phyloP scores from a whole-genome alignment of 2,113 vertebrate genomes.

The Poecilia latipinna region DNA sequence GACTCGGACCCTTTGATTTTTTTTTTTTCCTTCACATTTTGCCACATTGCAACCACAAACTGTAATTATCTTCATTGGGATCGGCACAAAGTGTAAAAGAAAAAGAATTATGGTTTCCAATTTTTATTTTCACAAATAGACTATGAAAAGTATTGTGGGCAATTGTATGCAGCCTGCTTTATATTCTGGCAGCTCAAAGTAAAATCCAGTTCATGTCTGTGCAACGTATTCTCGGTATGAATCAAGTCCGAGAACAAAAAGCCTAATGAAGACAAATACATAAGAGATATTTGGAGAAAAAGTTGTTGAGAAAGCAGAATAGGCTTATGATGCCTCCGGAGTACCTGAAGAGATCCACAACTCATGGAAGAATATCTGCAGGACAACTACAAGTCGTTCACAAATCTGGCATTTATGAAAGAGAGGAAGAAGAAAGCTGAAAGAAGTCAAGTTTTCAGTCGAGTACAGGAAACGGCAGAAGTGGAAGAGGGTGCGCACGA shows the following conservation, averaged over 20 bases:
- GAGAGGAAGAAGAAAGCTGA: neutral
- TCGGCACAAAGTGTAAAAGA: neutral
- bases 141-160: neutral
- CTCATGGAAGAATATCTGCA: neutral
- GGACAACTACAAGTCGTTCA: neutral
- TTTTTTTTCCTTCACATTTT: neutral
- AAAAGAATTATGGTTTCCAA: neutral
- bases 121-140: neutral
- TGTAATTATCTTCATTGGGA: neutral
- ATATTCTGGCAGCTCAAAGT: neutral
- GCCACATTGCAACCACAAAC: neutral
- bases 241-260: neutral
- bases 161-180: neutral
- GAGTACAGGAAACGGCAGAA: neutral
- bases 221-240: neutral
- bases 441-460: neutral
- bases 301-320: too few relatives aligned
- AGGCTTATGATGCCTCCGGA: too few relatives aligned
- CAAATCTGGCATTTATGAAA: neutral
- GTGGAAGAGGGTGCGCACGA: too few relatives aligned
- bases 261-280: too few relatives aligned
- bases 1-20: neutral
- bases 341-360: too few relatives aligned
- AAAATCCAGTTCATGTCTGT: neutral
- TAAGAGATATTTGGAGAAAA: too few relatives aligned